A percentile compares a stretch with the other conserved stretches of the same genome.
Evolutionary conservation across 2,888 invertebrate genomes (phyloP).

Genomic region (Seira sanloemensis): DNA sequence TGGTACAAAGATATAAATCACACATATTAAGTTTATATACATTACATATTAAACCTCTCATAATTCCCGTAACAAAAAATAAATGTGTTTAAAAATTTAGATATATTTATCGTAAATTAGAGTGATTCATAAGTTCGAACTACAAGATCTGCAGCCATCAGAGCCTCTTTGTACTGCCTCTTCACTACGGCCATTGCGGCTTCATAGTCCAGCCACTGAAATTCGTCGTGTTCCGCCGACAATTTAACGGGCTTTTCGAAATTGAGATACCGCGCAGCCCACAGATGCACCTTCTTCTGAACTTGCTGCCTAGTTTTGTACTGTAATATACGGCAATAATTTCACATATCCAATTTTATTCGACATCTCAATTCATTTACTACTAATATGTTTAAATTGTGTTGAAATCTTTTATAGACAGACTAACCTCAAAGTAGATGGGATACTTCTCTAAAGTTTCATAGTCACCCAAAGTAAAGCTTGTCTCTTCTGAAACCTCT

Average conservation of each 20-base stretch:
- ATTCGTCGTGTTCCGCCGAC: conserved; percentile 44
- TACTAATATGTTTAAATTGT: too few species aligned
- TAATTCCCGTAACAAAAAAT: too few species aligned
- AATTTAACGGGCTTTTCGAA: conserved; percentile 27
- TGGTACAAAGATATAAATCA: too few species aligned
- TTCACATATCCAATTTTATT: neutral
- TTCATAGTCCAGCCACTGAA: conserved; percentile 44
- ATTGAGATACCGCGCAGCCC: conserved; percentile 42
- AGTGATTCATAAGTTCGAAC: conserved; percentile 46
- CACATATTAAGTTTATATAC: too few species aligned
- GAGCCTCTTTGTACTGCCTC: conserved; percentile 44
- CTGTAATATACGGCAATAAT: neutral
- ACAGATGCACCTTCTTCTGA: conserved; percentile 37
- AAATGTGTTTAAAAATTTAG: neutral
- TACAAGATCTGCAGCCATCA: conserved; percentile 49
- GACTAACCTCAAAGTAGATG: conserved; percentile 55
- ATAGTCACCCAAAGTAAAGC: conserved; percentile 25
- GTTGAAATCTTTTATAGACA: too few species aligned
- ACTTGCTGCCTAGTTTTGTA: conserved; percentile 34
- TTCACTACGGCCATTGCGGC: conserved; percentile 28
- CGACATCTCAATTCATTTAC: too few species aligned
- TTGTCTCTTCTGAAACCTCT: conserved; percentile 40
- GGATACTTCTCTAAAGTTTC: conserved; percentile 40
- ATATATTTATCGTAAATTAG: neutral
- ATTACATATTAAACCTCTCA: too few species aligned